A percentile compares a stretch with the other conserved stretches of the same genome.
Evolutionary conservation across 2,797 vertebrate genomes (phyloP).

Genomic region (Nannoperca australis): DNA sequence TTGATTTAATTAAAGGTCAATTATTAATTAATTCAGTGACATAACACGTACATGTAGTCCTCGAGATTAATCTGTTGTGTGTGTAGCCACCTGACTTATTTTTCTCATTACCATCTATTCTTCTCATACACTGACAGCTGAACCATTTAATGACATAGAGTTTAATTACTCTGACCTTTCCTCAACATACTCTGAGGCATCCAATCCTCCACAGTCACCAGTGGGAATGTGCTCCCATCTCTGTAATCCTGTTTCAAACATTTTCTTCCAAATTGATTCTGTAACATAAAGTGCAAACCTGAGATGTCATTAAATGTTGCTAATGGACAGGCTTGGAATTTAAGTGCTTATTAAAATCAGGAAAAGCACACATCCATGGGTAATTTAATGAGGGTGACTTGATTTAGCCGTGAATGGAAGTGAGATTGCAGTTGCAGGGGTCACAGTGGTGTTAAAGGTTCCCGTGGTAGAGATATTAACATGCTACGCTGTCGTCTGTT

Average conservation of each 20-base stretch:
- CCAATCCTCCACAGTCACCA: slow-evolving; percentile 54
- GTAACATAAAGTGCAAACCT: slow-evolving; percentile 49
- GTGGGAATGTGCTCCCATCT: slow-evolving; percentile 57
- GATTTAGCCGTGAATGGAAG: slow-evolving; percentile 35
- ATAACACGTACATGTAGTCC: slow-evolving; percentile 45
- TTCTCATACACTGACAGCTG: slow-evolving; percentile 65
- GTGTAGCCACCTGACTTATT: slow-evolving; percentile 61
- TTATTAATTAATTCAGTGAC: slow-evolving; percentile 61
- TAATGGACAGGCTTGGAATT: slow-evolving; percentile 54
- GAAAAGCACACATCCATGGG: slow-evolving; percentile 26
- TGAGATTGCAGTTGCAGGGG: slow-evolving; percentile 35
- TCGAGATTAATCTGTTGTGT: slow-evolving; percentile 44
- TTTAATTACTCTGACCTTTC: slow-evolving; percentile 85
- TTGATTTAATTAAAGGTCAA: slow-evolving; percentile 69
- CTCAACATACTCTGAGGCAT: slow-evolving; percentile 59
- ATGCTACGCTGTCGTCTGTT: slow-evolving; percentile 69
- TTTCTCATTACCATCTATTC: slow-evolving; percentile 76
- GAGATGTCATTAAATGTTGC: slow-evolving; percentile 65
- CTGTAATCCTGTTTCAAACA: slow-evolving; percentile 63
- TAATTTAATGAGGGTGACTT: slow-evolving; percentile 36
- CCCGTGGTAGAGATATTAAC: slow-evolving; percentile 61
- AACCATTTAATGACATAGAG: slow-evolving; percentile 80
- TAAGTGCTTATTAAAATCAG: slow-evolving; percentile 59
- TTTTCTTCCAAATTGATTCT: slow-evolving; percentile 51
- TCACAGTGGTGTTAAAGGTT: slow-evolving; percentile 54